Conservation (phyloP, 1,140 invertebrate genomes). For the Delia radicum region DNA sequence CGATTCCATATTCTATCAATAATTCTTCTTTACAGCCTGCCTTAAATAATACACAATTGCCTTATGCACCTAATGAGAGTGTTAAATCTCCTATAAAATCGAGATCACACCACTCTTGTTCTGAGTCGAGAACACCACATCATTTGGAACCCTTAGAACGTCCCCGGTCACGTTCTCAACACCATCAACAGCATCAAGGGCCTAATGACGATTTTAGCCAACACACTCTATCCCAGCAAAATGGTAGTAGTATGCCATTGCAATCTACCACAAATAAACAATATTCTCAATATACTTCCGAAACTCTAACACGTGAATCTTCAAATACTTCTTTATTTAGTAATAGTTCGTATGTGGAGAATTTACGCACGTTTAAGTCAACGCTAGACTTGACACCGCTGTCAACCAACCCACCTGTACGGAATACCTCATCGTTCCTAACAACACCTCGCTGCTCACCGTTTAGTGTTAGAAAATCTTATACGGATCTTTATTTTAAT, state of each 20-base stretch:
- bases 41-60: conserved; percentile 27
- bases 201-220: not conserved
- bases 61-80: conserved; percentile 20
- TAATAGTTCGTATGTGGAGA: not conserved
- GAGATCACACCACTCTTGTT: conserved; percentile 30
- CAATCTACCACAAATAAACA: not conserved
- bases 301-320: conserved; percentile 1
- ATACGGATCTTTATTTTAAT: not conserved
- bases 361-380: not conserved
- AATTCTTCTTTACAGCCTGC: not conserved
- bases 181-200: not conserved
- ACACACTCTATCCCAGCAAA: not conserved
- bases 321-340: conserved; percentile 6
- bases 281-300: not conserved
- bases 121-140: conserved; percentile 26
- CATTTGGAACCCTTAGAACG: conserved; percentile 24
- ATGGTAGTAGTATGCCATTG: not conserved
- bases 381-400: not conserved
- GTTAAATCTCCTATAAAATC: conserved; percentile 28
- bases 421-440: conserved; percentile 22
- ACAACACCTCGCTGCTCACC: conserved; percentile 24
- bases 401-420: not conserved
- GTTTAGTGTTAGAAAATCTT: not conserved
- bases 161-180: not conserved
- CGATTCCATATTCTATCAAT: not conserved